A percentile compares a stretch with the other conserved stretches of the same genome.
Evolutionary conservation across 92 coral and sea anemone species (phyloP).

Genomic region (Heteractis magnifica): DNA sequence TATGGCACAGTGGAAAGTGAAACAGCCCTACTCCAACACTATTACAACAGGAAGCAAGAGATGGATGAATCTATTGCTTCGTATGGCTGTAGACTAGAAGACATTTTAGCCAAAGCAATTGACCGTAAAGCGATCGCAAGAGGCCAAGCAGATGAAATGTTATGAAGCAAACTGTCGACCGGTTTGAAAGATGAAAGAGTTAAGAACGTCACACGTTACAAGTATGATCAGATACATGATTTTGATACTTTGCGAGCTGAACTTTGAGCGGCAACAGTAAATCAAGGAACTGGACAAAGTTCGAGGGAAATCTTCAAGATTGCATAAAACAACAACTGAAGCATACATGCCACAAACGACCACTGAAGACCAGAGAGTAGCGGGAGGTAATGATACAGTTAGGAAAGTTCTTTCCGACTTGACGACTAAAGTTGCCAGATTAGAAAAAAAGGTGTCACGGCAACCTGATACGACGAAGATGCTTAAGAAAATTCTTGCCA

Average conservation of each 20-base stretch:
- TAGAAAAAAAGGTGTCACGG: no score
- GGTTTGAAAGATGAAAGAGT: conserved; percentile 17
- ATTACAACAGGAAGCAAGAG: conserved; percentile 20
- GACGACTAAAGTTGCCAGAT: no score
- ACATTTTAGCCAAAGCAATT: conserved; percentile 13
- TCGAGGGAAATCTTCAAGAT: conserved; percentile 7
- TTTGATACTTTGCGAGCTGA: conserved; percentile 19
- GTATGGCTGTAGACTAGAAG: conserved; percentile 10
- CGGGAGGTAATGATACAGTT: no score
- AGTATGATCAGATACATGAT: conserved; percentile 4
- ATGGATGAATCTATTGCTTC: conserved; percentile 15
- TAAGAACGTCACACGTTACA: conserved; percentile 9
- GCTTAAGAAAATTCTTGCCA: no score
- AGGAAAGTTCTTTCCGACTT: no score
- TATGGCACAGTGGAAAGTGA: conserved; percentile 22
- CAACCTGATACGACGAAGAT: no score
- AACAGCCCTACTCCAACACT: conserved; percentile 11
- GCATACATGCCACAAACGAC: no score
- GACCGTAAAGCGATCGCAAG: conserved; percentile 16
- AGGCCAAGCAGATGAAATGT: conserved; percentile 18
- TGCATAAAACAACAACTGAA: background rate
- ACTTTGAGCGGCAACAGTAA: conserved; percentile 19
- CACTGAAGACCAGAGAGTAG: no score
- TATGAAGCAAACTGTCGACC: conserved; percentile 8
- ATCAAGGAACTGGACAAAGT: conserved; percentile 11